Base-by-base conservation (phyloP, 2,888 invertebrate genomes). In the Drosophila neonasuta region DNA sequence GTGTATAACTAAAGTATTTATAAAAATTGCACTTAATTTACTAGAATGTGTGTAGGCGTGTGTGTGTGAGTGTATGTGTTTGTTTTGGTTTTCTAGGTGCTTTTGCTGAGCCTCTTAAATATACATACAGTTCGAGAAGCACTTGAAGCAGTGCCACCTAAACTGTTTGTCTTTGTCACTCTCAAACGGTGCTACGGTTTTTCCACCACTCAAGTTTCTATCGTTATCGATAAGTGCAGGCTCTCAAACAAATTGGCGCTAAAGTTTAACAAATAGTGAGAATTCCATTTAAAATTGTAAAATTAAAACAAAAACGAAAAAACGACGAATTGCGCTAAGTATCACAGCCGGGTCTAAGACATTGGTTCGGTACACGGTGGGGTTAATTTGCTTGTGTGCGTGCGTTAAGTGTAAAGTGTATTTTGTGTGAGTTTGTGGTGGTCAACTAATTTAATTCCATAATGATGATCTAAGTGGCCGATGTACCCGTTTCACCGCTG, bases 311-410 rank as follows among this genome's bases (percentile, higher is more conserved):
- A 68, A 71, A 62, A 73, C 48, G 59, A 80, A 68, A 78, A 77
- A 79, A 79, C 74, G 77, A 75, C 68, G 74, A 86, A 83, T 87
- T 88, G 80, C 77, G 82, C 89, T 88, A 89, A 89, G 88, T 91
- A 91, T 91, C 91, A 91, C 91, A 91, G 91, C 90, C 90, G 91
- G 91, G 91, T 89, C 82, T 88, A 90, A 87, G 84, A 90, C 84
- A 79, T 80, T 88, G 89, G 88, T 80, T 82, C 64, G 71, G 63
- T 78, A 57, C 36, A 55, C 62, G 79, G 79, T 74, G 68, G 69
- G 74, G 59, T 60, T 45, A 52, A 60, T 52, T 77, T 58, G 10
- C 60, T 15, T 20, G 24, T 36, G 48, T 45, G 49, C 49, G 44
- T 57, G 39, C 42, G 42, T 34, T 30, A 10, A 30, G 52, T 61